A percentile compares a stretch with the other conserved stretches of the same genome.
Evolutionary conservation across 2,797 vertebrate genomes (phyloP).

Genomic region (Gallinago solitaria): DNA sequence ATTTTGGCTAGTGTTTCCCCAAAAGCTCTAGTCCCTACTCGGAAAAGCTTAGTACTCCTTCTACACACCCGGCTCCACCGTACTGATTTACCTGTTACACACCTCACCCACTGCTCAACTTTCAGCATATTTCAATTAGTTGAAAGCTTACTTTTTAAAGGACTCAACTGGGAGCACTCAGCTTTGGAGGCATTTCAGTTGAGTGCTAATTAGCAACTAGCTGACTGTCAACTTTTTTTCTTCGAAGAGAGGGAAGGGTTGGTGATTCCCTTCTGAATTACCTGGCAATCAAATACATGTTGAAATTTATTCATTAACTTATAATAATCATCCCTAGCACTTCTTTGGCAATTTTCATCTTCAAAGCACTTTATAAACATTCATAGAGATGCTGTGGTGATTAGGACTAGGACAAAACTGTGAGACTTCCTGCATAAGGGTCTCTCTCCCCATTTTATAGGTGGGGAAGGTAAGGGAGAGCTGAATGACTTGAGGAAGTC

Average conservation of each 20-base stretch:
- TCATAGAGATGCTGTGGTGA: background rate
- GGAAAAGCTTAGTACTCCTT: background rate
- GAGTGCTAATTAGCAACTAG: slow-evolving; percentile 77
- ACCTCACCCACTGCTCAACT: slow-evolving; percentile 48
- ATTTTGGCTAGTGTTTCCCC: background rate
- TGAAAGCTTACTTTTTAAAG: slow-evolving; percentile 74
- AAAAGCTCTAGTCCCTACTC: background rate
- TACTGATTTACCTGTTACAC: slow-evolving; percentile 52
- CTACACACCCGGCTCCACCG: background rate
- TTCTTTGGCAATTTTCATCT: slow-evolving; percentile 57
- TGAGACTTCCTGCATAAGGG: background rate
- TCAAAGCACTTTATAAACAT: slow-evolving; percentile 57
- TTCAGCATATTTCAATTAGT: slow-evolving; percentile 68
- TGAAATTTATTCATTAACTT: slow-evolving; percentile 66
- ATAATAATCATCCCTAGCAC: slow-evolving; percentile 58
- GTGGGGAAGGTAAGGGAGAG: background rate
- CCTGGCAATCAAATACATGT: slow-evolving; percentile 64
- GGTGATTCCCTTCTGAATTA: slow-evolving; percentile 70
- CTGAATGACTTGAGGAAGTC: background rate
- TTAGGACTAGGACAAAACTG: background rate
- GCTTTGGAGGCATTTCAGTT: slow-evolving; percentile 73
- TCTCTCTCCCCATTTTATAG: background rate
- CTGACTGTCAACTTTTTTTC: slow-evolving; percentile 76
- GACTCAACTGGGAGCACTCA: slow-evolving; percentile 69
- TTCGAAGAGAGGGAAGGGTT: slow-evolving; percentile 49